Evolutionary conservation across 2,888 invertebrate species (phyloP), one percentile per base, ranked within the genome.

Genomic region (Xanthorhoe spadicearia): DNA sequence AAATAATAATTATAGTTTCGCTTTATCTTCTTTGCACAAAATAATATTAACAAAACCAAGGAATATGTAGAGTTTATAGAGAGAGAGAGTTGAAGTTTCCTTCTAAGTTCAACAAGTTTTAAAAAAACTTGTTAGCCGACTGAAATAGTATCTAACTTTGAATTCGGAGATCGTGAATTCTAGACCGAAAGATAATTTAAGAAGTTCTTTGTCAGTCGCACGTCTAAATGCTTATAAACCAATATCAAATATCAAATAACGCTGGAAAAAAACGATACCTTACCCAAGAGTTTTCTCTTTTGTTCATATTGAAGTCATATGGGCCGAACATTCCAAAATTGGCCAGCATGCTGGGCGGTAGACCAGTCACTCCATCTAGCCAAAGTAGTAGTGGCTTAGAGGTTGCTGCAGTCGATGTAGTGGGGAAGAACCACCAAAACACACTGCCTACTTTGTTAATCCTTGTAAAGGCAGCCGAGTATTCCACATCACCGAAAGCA

Each of bases 391-490:
- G 83, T 0, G 98, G 98, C 51, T 94, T 93, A 70, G 94, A 89
- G 6, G 89, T 87, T 0, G 83, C 75, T 0, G 94, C 92, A 54
- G 91, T 84, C 0, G 94, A 93, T 0, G 94, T 94, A 6, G 95
- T 95, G 70, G 96, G 96, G 83, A 96, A 97, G 61, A 98, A 94
- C 97, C 97, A 97, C 95, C 97, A 98, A 86, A 98, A 98, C 94
- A 97, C 95, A 72, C 96, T 95, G 0, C 97, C 97, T 0, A 94
- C 93, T 1, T 93, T 89, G 0, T 95, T 93, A 0, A 97, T 96
- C 72, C 94, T 94, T 0, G 96, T 95, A 82, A 95, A 95, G 0
- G 95, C 96, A 94, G 97, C 97, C 69, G 95, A 95, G 84, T 96
- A 95, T 46, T 94, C 90, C 0, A 95, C 94, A 5, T 93, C 89